phyloP scores from a whole-genome alignment of 2,113 vertebrate genomes.

The Thinocorus orbignyianus region DNA sequence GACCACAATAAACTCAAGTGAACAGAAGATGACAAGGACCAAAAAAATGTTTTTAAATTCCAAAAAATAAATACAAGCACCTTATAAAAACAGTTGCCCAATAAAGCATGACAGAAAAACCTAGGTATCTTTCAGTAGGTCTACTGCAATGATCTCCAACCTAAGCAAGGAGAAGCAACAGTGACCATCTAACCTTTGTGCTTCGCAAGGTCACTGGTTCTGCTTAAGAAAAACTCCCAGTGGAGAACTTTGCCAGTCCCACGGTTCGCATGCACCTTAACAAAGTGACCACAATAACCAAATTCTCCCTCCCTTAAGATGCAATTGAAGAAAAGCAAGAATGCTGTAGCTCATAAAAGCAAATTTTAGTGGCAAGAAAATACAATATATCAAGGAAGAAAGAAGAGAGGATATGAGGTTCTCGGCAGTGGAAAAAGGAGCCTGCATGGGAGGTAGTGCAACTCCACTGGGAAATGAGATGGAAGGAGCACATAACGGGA shows the following conservation, averaged over 20 bases:
- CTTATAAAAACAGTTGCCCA: not conserved
- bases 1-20: not conserved
- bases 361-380: not conserved
- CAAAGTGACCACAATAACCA: not conserved
- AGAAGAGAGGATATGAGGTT: not conserved
- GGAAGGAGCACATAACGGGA: not conserved
- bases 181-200: not conserved
- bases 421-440: not conserved
- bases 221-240: not conserved
- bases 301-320: not conserved
- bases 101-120: not conserved
- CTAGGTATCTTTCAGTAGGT: not conserved
- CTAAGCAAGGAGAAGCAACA: not conserved
- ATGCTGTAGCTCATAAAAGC: not conserved
- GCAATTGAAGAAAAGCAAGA: not conserved
- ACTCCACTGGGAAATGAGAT: not conserved
- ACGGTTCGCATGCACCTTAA: not conserved
- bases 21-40: not conserved
- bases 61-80: not conserved
- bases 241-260: not conserved
- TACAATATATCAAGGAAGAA: not conserved
- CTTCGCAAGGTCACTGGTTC: not conserved
- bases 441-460: not conserved
- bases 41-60: not conserved
- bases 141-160: not conserved